Evolutionary conservation across 2,113 vertebrate genomes (phyloP).

Genomic region (Eclectus roratus): DNA sequence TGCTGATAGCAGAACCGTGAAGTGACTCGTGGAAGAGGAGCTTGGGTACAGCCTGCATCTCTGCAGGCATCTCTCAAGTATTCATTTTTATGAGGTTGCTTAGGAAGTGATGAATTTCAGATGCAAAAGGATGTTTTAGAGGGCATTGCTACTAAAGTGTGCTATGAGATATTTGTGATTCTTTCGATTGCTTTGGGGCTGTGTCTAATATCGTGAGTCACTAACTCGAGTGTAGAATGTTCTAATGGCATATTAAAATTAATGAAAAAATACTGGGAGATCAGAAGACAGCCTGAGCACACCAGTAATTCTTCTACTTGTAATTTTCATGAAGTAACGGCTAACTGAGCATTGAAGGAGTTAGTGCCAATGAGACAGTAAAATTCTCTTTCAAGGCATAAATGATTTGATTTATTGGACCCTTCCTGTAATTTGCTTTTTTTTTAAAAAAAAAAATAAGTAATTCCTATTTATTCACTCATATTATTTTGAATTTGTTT

Average conservation of each 20-base stretch:
- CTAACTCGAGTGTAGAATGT: not conserved
- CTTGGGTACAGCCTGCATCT: not conserved
- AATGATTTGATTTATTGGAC: not conserved
- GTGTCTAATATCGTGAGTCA: not conserved
- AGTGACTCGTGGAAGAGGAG: not conserved
- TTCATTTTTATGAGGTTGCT: not conserved
- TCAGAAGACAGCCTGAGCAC: not conserved
- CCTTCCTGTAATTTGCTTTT: not conserved
- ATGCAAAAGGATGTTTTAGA: not conserved
- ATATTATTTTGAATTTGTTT: not conserved
- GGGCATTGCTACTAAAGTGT: not conserved
- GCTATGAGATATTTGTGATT: not conserved
- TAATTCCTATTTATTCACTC: not conserved
- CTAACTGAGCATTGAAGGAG: not conserved
- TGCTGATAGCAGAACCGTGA: not conserved
- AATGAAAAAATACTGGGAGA: not conserved
- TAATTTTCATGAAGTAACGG: not conserved
- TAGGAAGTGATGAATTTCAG: not conserved
- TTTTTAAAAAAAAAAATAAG: not conserved
- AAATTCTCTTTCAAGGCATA: not conserved
- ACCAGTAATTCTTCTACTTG: not conserved
- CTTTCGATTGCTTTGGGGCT: not conserved
- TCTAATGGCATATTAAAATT: constrained; percentile 8
- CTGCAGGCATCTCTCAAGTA: not conserved
- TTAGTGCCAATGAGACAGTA: not conserved